Conservation (phyloP, 2,113 vertebrate genomes). For the Mesembrinibis cayennensis region DNA sequence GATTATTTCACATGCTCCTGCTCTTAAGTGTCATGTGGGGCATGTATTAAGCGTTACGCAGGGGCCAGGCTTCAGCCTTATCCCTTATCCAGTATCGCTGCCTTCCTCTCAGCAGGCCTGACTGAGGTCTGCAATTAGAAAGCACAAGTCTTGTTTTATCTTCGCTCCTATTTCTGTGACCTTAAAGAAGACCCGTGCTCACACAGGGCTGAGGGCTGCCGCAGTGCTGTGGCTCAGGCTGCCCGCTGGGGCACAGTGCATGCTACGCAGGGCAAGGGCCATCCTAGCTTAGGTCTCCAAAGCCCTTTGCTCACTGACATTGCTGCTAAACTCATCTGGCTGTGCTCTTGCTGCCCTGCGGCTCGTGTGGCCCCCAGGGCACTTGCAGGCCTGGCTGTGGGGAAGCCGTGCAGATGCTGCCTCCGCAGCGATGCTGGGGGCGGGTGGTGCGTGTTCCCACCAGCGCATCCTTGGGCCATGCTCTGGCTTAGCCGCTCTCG, state of each 20-base stretch:
- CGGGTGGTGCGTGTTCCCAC: neutral
- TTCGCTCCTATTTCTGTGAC: neutral
- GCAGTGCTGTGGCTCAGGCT: neutral
- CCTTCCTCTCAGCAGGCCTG: neutral
- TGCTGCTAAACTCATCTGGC: neutral
- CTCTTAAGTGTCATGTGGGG: slow-evolving; percentile 41
- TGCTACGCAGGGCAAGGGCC: accelerated
- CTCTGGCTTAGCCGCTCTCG: neutral
- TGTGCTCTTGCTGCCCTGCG: accelerated
- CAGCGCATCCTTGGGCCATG: neutral
- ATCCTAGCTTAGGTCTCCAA: neutral
- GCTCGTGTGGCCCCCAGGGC: accelerated
- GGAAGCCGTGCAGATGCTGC: neutral
- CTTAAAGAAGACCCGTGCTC: neutral
- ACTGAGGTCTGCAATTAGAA: neutral
- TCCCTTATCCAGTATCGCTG: neutral
- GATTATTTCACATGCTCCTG: slow-evolving; percentile 40
- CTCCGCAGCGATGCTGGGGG: neutral
- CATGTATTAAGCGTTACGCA: slow-evolving; percentile 13
- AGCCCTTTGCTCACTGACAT: neutral
- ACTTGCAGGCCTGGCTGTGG: accelerated
- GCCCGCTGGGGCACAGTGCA: accelerated
- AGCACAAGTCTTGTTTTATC: neutral
- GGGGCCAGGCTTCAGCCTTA: neutral
- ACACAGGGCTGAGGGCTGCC: neutral